A percentile compares a stretch with the other conserved stretches of the same genome.
phyloP scores from a whole-genome alignment of 2,888 invertebrate species.

The Oxycera nigricornis region DNA sequence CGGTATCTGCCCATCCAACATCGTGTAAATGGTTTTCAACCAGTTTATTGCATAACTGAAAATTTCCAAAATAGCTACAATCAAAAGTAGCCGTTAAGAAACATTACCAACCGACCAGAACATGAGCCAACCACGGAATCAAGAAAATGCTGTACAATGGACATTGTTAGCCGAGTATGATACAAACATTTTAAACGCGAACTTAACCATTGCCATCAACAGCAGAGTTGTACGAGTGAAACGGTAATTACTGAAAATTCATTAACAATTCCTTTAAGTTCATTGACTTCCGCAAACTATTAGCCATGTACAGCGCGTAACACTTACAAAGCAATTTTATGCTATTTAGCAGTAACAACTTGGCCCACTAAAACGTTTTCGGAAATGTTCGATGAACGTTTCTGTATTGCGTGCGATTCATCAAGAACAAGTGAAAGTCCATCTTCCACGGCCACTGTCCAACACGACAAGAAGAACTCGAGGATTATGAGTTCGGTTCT shows the following conservation, averaged over 20 bases:
- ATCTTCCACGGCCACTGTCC: neutral
- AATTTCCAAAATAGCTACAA: neutral
- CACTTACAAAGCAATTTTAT: too few species aligned
- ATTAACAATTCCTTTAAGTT: neutral
- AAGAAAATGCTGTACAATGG: neutral
- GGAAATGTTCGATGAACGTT: too few species aligned
- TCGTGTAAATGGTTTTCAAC: neutral
- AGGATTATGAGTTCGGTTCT: too few species aligned
- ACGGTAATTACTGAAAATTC: neutral
- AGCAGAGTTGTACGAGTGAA: neutral
- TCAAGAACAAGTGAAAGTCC: neutral
- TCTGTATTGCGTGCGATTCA: too few species aligned
- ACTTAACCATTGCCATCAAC: neutral
- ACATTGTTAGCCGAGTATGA: neutral
- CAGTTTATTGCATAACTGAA: neutral
- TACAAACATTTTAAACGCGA: neutral
- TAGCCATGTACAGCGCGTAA: neutral
- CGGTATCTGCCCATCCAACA: neutral
- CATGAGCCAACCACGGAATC: neutral
- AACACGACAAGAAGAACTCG: too few species aligned
- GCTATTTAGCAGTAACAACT: too few species aligned
- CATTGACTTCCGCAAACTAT: neutral
- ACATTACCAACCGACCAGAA: neutral
- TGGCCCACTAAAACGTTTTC: too few species aligned
- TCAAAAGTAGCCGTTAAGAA: neutral